Evolutionary conservation across 2,113 vertebrate species (phyloP).

Genomic region (Ageneiosus marmoratus): DNA sequence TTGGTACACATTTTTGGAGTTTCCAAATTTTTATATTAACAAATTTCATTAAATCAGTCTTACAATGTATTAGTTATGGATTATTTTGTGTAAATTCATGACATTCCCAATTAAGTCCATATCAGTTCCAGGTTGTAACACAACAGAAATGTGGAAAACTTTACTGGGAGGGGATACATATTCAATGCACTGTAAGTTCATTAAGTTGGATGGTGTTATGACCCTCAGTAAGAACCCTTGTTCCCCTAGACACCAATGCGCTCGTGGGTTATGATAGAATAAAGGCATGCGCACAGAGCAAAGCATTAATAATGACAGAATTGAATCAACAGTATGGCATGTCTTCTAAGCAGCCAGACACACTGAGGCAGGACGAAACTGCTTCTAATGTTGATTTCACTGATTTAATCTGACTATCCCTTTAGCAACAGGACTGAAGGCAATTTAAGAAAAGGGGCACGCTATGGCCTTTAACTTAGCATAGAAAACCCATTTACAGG

Average conservation of each 20-base stretch:
- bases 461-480: neutral
- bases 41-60: neutral
- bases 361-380: slow-evolving; percentile 29
- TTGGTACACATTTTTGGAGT: neutral
- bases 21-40: neutral
- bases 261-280: slow-evolving; percentile 38
- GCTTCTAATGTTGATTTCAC: neutral
- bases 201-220: neutral
- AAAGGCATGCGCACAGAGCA: slow-evolving; percentile 55
- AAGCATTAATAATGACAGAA: slow-evolving; percentile 48
- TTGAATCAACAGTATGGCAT: slow-evolving; percentile 34
- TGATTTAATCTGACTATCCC: neutral
- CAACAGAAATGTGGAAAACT: neutral
- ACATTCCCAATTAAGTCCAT: neutral
- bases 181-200: neutral
- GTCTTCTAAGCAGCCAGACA: slow-evolving; percentile 40
- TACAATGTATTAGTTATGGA: too few relatives aligned
- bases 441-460: neutral
- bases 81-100: neutral
- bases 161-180: neutral
- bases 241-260: slow-evolving; percentile 30
- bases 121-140: neutral
- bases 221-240: neutral
- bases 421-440: neutral
- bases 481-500: neutral